Evolutionary conservation across 2,797 vertebrate species (phyloP), one percentile per base, ranked within the genome.

Genomic region (Lemur catta): DNA sequence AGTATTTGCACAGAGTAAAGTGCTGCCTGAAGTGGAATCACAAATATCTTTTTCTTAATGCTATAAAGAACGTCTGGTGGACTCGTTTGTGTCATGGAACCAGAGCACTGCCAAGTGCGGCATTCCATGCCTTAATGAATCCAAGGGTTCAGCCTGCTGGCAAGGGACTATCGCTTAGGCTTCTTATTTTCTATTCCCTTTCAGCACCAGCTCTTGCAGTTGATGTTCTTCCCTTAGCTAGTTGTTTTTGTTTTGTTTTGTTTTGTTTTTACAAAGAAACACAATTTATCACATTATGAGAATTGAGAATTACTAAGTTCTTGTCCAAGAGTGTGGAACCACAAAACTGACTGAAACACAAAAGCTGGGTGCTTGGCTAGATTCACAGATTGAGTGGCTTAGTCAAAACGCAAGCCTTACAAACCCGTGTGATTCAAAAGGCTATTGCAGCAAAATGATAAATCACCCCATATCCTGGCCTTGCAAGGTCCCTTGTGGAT

Each of bases 231-330:
- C 88, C 75, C 89, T 94, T 76, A 12, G 65, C 24, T 50, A 80
- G 35, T 57, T 86, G 95, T 81, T 74, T 86, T 89, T 75, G 65
- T 93, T 84, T 65, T 74, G 50, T 86, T 86, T 67, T 46, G 55
- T 22, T 84, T 85, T 76, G 67, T 59, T 65, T 91, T 88, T 93
- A 96, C 71, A 95, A 92, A 97, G 88, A 91, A 93, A 95, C 24
- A 93, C 43, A 89, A 96, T 92, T 96, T 91, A 94, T 93, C 94
- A 86, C 50, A 92, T 96, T 95, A 79, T 95, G 63, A 95, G 87
- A 90, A 96, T 85, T 95, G 69, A 95, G 84, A 90, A 95, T 88
- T 94, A 89, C 52, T 84, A 74, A 86, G 50, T 94, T 96, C 88
- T 92, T 33, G 0, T 89, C 52, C 93, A 97, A 57, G 59, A 94